Base-by-base conservation (phyloP, 2,113 vertebrate species). In the Dicentrarchus labrax region DNA sequence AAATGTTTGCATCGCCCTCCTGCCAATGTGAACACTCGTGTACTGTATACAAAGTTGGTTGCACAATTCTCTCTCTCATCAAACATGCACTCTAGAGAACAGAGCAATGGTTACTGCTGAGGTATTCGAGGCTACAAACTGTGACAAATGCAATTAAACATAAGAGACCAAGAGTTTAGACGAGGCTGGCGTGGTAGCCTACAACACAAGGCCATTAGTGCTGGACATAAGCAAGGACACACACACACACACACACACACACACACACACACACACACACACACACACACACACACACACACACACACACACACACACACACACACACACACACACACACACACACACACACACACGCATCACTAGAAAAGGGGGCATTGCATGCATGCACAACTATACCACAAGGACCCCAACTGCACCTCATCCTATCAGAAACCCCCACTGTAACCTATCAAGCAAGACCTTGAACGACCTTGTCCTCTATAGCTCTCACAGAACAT, bases 391-490 rank as follows among this genome's bases (percentile, higher is more conserved):
- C 53, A 80, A 60, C 41, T 53, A 64, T 66, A 75, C 61, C 60
- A 53, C 45, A 78, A 41, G 8, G 48, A 11, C 43, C 51, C 51
- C 45, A 48, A 12, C 65, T 11, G 36, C 39, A 69, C 48, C 54
- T 73, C 57, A 75, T 76, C 62, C 47, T 19, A 74, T 84, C 73
- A 88, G 7, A 84, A 62, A 38, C 60, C 53, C 64, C 59, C 85
- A 47, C 39, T 74, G 54, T 68, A 85, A 78, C 85, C 61, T 74
- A 69, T 86, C 80, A 86, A 76, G 86, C 87, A 71, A 30, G 85
- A 91, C 91, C 92, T 94, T 94, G 91, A 92, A 82, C 22, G 70
- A 91, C 94, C 93, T 93, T 94, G 88, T 89, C 60, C 84, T 77
- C 70, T 53, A 77, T 59, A 76, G 80, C 79, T 80, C 83, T 84